phyloP scores from a whole-genome alignment of 2,113 vertebrate genomes.

The Phoenicopterus ruber region DNA sequence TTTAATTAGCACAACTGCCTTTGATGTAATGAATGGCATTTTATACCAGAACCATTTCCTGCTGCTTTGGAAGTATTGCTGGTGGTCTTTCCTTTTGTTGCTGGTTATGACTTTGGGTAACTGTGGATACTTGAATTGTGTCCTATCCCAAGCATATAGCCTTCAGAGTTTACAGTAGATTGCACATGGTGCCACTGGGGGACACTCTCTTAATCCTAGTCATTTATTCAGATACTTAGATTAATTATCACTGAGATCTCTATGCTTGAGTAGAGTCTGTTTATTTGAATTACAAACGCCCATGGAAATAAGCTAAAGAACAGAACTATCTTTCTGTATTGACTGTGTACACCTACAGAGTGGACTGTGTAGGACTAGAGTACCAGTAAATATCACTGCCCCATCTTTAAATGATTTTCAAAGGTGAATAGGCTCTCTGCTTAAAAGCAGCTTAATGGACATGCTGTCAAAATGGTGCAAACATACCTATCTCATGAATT shows the following conservation, averaged over 20 bases:
- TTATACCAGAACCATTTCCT: neutral
- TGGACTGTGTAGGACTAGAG: neutral
- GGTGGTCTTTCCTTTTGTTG: neutral
- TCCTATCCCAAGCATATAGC: neutral
- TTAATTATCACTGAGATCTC: constrained; percentile 14
- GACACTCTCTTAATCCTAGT: constrained; percentile 18
- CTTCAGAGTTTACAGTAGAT: neutral
- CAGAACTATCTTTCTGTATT: neutral
- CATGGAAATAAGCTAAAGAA: neutral
- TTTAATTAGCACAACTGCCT: neutral
- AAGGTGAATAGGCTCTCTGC: neutral
- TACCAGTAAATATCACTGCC: neutral
- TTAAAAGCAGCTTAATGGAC: constrained; percentile 10
- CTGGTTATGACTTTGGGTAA: neutral
- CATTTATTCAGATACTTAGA: constrained; percentile 13
- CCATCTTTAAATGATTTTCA: neutral
- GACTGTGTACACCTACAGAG: neutral
- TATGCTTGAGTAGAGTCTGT: neutral
- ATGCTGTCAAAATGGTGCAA: neutral
- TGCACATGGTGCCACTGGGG: neutral
- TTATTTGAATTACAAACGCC: neutral
- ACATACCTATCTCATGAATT: neutral
- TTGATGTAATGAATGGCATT: neutral
- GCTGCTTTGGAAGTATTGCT: neutral
- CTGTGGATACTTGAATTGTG: neutral